phyloP scores from a whole-genome alignment of 1,140 invertebrate species.

The Neoseiulus cucumeris region DNA sequence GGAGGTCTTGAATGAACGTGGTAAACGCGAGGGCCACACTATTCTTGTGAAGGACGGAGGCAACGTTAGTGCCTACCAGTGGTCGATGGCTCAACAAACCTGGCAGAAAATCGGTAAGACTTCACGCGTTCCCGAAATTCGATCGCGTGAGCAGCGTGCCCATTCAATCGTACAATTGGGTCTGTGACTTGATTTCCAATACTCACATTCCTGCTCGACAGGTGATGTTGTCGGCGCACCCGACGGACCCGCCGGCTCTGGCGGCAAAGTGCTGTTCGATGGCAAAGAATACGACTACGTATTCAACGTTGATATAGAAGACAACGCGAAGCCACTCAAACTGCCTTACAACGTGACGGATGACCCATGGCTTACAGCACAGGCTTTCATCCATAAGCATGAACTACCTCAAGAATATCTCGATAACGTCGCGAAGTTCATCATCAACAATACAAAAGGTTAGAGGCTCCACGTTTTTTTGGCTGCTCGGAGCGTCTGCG shows the following conservation, averaged over 20 bases:
- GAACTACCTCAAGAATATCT: constrained; percentile 64
- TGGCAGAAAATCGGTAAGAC: constrained; percentile 43
- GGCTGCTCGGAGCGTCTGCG: too few species aligned
- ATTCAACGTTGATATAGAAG: constrained; percentile 79
- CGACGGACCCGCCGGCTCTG: constrained; percentile 36
- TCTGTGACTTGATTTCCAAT: too few species aligned
- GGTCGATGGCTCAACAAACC: constrained; percentile 43
- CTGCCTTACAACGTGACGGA: constrained; percentile 63
- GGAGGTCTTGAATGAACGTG: constrained; percentile 50
- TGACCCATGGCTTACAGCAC: constrained; percentile 42
- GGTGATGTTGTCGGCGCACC: constrained; percentile 70
- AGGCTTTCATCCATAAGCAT: constrained; percentile 45
- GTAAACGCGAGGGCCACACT: constrained; percentile 58
- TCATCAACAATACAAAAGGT: constrained; percentile 51
- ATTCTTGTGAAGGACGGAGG: constrained; percentile 55
- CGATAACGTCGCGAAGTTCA: constrained; percentile 88
- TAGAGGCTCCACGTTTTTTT: constrained; percentile 21
- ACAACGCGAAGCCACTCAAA: constrained; percentile 63
- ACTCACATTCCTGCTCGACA: constrained; percentile 28
- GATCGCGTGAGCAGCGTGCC: too few species aligned
- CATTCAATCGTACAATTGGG: too few species aligned
- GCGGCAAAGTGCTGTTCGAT: constrained; percentile 52
- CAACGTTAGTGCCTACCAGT: constrained; percentile 41
- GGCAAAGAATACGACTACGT: constrained; percentile 87
- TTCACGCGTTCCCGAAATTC: too few species aligned